Percentiles rank a stretch among this genome's conserved stretches.
phyloP scores from a whole-genome alignment of 2,888 invertebrate genomes.

The Perithous albicinctus region DNA sequence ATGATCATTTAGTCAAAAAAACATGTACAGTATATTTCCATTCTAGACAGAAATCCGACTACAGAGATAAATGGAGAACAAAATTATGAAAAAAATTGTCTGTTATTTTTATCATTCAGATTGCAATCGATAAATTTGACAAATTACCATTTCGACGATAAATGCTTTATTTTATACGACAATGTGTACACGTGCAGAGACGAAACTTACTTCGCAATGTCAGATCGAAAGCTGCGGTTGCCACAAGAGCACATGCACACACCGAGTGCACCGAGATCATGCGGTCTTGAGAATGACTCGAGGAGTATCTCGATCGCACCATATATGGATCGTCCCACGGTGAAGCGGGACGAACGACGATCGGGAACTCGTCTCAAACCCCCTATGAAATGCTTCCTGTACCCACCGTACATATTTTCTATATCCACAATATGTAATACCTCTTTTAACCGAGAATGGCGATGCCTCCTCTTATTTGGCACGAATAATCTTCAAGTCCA shows the following conservation, averaged over 20 bases:
- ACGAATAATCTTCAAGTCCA: slow-evolving; percentile 48
- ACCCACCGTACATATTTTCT: slow-evolving; percentile 5
- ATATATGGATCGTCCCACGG: slow-evolving; percentile 67
- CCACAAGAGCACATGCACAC: slow-evolving; percentile 37
- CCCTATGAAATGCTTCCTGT: slow-evolving; percentile 15
- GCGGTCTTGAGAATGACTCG: slow-evolving; percentile 62
- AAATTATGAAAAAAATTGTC: neutral
- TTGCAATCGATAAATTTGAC: neutral
- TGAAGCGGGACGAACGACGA: slow-evolving; percentile 57
- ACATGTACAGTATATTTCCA: too few species aligned
- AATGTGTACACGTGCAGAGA: neutral
- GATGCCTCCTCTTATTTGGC: slow-evolving; percentile 7
- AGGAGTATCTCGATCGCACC: slow-evolving; percentile 66
- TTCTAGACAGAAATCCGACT: too few species aligned
- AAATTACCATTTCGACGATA: neutral
- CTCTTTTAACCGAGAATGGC: slow-evolving; percentile 27
- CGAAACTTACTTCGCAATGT: slow-evolving; percentile 20
- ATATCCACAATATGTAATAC: slow-evolving; percentile 18
- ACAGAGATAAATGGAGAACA: neutral
- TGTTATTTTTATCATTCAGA: neutral
- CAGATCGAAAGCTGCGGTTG: slow-evolving; percentile 59
- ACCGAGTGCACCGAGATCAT: slow-evolving; percentile 30
- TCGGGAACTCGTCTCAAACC: slow-evolving; percentile 57
- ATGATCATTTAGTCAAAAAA: too few species aligned
- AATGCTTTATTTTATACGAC: neutral